Base-by-base conservation (phyloP, 2,888 invertebrate genomes). In the Drosophila stalkeri region DNA sequence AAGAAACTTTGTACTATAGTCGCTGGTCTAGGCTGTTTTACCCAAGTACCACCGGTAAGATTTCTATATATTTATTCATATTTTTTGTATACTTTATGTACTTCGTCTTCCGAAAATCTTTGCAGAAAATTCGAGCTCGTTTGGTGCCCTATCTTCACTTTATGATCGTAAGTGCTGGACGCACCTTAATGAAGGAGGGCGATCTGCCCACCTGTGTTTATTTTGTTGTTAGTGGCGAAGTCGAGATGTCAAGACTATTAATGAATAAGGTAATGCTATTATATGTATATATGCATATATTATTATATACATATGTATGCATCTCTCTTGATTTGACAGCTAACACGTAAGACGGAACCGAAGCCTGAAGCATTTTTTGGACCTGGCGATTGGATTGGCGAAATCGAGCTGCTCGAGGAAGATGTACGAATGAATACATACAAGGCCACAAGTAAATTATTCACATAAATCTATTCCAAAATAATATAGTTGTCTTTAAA, bases 141-240 rank as follows among this genome's bases (percentile, higher is more conserved):
- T 89, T 96, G 55, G 95, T 96, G 0, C 94, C 94, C 0, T 94
- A 94, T 1, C 94, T 95, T 0, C 94, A 94, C 80, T 96, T 96
- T 92, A 94, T 94, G 81, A 95, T 95, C 85, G 94, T 94, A 64
- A 93, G 94, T 2, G 94, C 95, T 0, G 94, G 94, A 0, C 94
- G 96, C 2, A 92, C 93, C 0, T 94, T 96, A 43, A 95, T 96
- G 1, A 94, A 94, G 14, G 95, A 96, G 88, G 94, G 94, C 16
- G 95, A 95, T 59, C 92, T 92, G 5, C 95, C 96, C 0, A 92
- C 93, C 60, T 94, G 94, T 2, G 91, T 96, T 47, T 96, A 96
- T 90, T 96, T 95, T 90, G 94, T 96, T 43, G 92, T 96, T 5
- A 94, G 94, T 16, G 96, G 96, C 3, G 94, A 94, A 80, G 93